These are phyloP conservation scores for Orestias chungarensis DNA, from an alignment of 2,797 vertebrate genomes.

Conservation along the genomic window DNA sequence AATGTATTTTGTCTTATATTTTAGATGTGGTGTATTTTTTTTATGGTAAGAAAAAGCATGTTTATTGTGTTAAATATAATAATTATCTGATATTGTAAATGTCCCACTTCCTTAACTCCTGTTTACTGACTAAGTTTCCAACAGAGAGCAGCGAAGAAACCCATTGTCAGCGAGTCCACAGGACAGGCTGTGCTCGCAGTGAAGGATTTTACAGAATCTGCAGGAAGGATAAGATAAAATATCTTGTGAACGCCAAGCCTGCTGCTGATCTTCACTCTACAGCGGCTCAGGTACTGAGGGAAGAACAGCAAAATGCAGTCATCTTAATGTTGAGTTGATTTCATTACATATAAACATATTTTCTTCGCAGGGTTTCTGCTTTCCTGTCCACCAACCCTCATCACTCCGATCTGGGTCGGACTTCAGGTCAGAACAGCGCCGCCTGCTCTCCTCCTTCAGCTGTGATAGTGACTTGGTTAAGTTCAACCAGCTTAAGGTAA, in stretches of 20 bases:
- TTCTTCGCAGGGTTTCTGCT: conserved; percentile 80
- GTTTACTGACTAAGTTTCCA: conserved; percentile 86
- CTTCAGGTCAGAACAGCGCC: conserved; percentile 92
- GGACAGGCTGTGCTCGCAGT: conserved; percentile 90
- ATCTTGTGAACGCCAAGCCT: conserved; percentile 82
- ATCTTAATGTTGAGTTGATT: not conserved
- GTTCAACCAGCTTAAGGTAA: conserved; percentile 98
- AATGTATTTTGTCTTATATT: too few relatives aligned
- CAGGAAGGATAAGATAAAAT: conserved; percentile 90
- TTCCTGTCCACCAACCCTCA: conserved; percentile 83
- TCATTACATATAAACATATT: not conserved
- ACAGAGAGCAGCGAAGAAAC: conserved; percentile 81
- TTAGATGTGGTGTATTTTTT: too few relatives aligned
- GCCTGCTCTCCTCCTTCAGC: conserved; percentile 93
- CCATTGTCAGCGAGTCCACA: conserved; percentile 82
- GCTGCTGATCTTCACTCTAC: conserved; percentile 79
- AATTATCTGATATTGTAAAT: not conserved
- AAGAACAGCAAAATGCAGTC: not conserved
- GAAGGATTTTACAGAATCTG: conserved; percentile 97
- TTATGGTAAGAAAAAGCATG: too few relatives aligned
- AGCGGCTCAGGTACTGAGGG: conserved; percentile 83
- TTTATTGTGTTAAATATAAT: not conserved
- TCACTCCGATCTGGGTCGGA: conserved; percentile 92
- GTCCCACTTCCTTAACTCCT: conserved; percentile 80
- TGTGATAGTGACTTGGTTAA: conserved; percentile 96